Evolutionary conservation across 1,140 invertebrate genomes (phyloP), one percentile per base, ranked within the genome.

Genomic region (Dendroctonus ponderosae): DNA sequence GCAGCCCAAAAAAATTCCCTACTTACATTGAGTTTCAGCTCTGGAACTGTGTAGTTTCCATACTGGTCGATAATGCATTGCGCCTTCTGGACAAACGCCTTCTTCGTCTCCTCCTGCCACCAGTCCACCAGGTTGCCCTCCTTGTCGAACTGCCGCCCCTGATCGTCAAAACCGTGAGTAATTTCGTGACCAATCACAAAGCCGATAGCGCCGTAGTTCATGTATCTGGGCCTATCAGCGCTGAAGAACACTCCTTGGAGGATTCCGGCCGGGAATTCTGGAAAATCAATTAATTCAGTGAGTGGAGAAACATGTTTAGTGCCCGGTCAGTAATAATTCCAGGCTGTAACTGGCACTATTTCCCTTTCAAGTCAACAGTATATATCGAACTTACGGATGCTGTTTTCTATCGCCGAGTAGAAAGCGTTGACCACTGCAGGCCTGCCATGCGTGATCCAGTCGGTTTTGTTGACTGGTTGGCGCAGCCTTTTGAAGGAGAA

Each of bases 81-180:
- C 0, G 87, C 82, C 69, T 85, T 84, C 15, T 84, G 77, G 6
- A 83, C 79, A 76, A 88, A 89, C 7, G 80, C 79, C 7, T 74
- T 70, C 54, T 75, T 71, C 3, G 78, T 80, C 37, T 69, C 70
- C 14, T 71, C 69, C 64, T 82, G 80, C 87, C 87, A 89, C 86
- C 86, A 88, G 68, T 79, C 74, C 0, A 74, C 73, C 51, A 80
- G 84, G 85, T 89, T 94, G 42, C 95, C 95, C 53, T 93, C 85
- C 67, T 91, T 90, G 78, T 97, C 93, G 74, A 93, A 97, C 81
- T 96, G 92, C 14, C 93, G 85, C 46, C 91, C 91, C 79, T 92
- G 88, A 77, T 95, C 92, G 79, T 96, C 94, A 76, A 96, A 96
- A 8, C 81, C 82, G 53, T 83, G 82, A 6, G 82, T 82, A n/a